A percentile compares a stretch with the other conserved stretches of the same genome.
Evolutionary conservation across 2,797 vertebrate species (phyloP).

Genomic region (Sebastes minor): DNA sequence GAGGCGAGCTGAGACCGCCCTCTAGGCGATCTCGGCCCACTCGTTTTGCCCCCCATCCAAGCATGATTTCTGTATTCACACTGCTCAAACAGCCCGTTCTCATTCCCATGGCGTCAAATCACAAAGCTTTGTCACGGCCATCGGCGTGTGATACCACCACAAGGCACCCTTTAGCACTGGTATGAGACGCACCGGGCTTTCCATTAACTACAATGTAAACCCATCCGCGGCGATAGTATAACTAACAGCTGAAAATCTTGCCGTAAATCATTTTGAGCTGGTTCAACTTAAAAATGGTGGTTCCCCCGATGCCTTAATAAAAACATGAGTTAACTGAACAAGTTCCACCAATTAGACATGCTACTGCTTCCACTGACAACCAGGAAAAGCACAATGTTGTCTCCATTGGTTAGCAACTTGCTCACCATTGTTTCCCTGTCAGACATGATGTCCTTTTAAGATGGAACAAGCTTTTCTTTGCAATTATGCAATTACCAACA

Average conservation of each 20-base stretch:
- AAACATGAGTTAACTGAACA: not conserved
- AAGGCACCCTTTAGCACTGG: not conserved
- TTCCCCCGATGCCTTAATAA: not conserved
- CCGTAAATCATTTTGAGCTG: not conserved
- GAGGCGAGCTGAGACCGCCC: not conserved
- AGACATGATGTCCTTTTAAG: not conserved
- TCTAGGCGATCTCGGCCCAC: not conserved
- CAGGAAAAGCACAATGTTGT: not conserved
- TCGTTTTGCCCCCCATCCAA: not conserved
- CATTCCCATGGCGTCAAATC: not conserved
- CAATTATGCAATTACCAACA: not conserved
- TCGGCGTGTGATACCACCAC: too few species aligned
- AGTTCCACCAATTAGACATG: not conserved
- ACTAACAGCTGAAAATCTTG: not conserved
- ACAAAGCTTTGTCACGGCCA: not conserved
- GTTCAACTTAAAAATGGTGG: not conserved
- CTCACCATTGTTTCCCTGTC: not conserved
- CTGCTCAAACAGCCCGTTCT: not conserved
- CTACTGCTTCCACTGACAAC: constrained; percentile 8
- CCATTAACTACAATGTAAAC: not conserved
- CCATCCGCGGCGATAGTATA: too few species aligned
- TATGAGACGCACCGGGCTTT: not conserved
- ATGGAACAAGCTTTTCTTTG: not conserved
- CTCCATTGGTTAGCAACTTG: not conserved
- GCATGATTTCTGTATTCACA: not conserved